Conservation (phyloP, 2,113 vertebrate species). For the Lasiurus cinereus region DNA sequence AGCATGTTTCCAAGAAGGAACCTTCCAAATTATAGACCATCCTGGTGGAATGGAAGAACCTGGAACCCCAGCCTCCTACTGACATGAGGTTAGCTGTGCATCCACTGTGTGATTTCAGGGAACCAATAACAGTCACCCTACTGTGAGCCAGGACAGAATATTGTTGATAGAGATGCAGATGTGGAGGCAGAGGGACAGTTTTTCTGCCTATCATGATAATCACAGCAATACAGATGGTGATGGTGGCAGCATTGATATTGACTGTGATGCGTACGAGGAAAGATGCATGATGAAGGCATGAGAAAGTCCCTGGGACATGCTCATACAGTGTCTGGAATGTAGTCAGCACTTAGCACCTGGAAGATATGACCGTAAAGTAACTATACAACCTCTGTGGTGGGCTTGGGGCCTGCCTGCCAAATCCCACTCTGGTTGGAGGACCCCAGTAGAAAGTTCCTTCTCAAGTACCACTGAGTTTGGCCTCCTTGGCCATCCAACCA, state of each 20-base stretch:
- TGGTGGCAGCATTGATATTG: rapidly evolving
- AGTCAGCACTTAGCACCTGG: rapidly evolving
- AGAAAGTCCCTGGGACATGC: rapidly evolving
- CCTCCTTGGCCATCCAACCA: neutral
- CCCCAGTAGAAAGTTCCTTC: neutral
- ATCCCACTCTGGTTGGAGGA: neutral
- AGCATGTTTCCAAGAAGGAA: neutral
- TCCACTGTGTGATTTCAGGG: neutral
- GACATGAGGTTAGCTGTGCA: too few relatives aligned
- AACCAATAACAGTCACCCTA: neutral
- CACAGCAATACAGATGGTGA: rapidly evolving
- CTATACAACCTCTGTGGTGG: rapidly evolving
- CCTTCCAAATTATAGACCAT: neutral
- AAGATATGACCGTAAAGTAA: rapidly evolving
- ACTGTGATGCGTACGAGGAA: neutral
- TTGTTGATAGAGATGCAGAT: neutral
- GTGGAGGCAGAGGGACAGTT: neutral
- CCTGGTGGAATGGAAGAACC: neutral
- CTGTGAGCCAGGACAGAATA: neutral
- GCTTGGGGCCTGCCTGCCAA: rapidly evolving
- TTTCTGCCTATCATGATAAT: rapidly evolving
- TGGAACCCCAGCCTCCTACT: neutral
- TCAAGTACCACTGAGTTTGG: rapidly evolving
- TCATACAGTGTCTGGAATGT: neutral
- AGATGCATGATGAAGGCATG: rapidly evolving